Percentiles rank a stretch among this genome's conserved stretches.
These are phyloP conservation scores for Leptinotarsa rubiginosa DNA, from an alignment of 2,888 invertebrate genomes.

Conservation along the genomic window DNA sequence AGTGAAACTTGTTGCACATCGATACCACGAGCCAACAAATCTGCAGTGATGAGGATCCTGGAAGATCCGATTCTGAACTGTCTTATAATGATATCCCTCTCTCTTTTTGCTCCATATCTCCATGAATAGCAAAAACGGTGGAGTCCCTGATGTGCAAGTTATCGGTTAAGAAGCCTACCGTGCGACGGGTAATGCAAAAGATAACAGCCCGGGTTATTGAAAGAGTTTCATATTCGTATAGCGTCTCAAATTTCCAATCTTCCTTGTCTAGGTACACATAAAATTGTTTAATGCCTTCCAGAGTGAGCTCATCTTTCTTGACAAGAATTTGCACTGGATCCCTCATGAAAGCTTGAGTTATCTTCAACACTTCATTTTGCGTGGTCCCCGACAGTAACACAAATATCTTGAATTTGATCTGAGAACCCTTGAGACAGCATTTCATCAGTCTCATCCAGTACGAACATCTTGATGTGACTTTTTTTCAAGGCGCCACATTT, in stretches of 20 bases:
- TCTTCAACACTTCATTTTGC: constrained; percentile 97
- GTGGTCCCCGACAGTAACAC: constrained; percentile 95
- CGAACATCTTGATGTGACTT: constrained; percentile 93
- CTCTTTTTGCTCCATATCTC: constrained; percentile 99
- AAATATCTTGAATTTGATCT: constrained; percentile 99
- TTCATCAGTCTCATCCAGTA: constrained; percentile 95
- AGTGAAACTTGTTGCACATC: constrained; percentile 99
- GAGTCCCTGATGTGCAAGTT: constrained; percentile 95
- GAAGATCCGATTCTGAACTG: constrained; percentile 99
- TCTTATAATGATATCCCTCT: constrained; percentile 96
- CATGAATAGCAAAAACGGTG: constrained; percentile 99
- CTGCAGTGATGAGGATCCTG: constrained; percentile 98
- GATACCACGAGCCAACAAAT: constrained; percentile 97
- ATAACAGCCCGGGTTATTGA: constrained; percentile 99
- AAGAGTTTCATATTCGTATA: constrained; percentile 98
- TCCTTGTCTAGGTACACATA: constrained; percentile 94
- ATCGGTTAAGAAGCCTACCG: constrained; percentile 94
- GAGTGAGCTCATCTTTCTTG: constrained; percentile 94
- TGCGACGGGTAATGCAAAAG: constrained; percentile 98
- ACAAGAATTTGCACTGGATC: constrained; percentile 94
- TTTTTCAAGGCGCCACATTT: constrained; percentile 90
- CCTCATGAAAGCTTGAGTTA: constrained; percentile 98
- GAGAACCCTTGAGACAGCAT: constrained; percentile 99
- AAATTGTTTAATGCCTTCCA: constrained; percentile 99
- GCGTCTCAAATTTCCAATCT: constrained; percentile 93